Conservation (phyloP, 2,888 invertebrate genomes). For the Phaonia tiefii region DNA sequence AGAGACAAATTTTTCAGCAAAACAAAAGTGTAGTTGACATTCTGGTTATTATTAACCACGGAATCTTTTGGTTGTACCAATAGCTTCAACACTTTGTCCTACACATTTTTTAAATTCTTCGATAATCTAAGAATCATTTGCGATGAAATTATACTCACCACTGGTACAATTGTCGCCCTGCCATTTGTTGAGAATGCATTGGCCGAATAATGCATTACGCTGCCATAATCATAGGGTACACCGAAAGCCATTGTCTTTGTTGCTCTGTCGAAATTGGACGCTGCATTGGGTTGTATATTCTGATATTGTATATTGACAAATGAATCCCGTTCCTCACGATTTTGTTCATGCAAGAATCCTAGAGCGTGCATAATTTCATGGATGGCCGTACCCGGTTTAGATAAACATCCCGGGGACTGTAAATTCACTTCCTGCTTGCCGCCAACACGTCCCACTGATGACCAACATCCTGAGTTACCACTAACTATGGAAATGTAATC, state of each 20-base stretch:
- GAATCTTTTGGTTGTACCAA: no score
- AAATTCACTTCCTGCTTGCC: constrained; percentile 85
- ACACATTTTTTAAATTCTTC: no score
- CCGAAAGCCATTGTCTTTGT: constrained; percentile 84
- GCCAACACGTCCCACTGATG: constrained; percentile 88
- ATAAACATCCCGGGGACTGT: constrained; percentile 87
- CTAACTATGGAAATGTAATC: constrained; percentile 88
- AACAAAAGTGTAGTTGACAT: no score
- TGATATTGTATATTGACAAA: constrained; percentile 85
- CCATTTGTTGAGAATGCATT: constrained; percentile 89
- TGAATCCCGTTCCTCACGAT: constrained; percentile 87
- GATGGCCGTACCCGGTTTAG: constrained; percentile 86
- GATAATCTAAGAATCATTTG: no score
- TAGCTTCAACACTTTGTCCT: no score
- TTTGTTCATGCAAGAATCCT: constrained; percentile 92
- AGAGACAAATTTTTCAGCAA: no score
- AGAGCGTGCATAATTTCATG: constrained; percentile 91
- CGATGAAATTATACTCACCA: no score
- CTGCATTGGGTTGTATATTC: constrained; percentile 85
- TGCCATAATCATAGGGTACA: constrained; percentile 88
- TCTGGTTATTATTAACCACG: no score
- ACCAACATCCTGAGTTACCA: constrained; percentile 90
- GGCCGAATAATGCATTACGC: constrained; percentile 91
- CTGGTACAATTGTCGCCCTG: constrained; percentile 86
- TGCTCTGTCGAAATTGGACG: constrained; percentile 87